Base-by-base conservation (phyloP, 2,888 invertebrate genomes). In the Caenorhabditis sp. region DNA sequence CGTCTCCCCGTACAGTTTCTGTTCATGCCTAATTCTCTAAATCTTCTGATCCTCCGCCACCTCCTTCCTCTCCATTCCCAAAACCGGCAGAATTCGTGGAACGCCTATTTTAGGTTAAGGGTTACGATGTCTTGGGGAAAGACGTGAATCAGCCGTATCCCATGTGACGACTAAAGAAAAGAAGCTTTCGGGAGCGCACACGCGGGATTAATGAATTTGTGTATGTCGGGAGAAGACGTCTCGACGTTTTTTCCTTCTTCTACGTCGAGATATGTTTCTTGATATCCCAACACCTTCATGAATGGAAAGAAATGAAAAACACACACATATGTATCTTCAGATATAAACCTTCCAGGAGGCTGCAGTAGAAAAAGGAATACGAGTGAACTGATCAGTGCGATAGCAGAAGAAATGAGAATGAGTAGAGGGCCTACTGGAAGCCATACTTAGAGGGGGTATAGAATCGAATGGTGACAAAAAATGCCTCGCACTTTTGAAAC, bases 191-290 rank as follows among this genome's bases (percentile, higher is more conserved):
- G 61, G 41, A 58, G 51, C 63, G 58, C 61, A 61, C 61, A 54
- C 54, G 51, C 61, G 51, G 76, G 76, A 76, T 76, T 76, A 76
- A 76, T 76, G 76, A 76, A 76, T 76, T 76, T 76, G 59, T 66
- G 75, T 68, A 35, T 61, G 68, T 54, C 54, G 35, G 54, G 47
- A 49, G 68, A 64, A 51, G 64, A 66, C 74, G 63, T 51, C 49
- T 22, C 61, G 63, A 73, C 73, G 72, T 59, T 61, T 61, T 61
- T 59, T 51, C 54, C 47, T 31, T 47, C 70, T 63, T 35, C 66
- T 47, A 49, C 66, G 41, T 75, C 58, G 64, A 75, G 75, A 75
- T 75, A 76, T 76, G 76, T 76, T 72, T 72, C 70, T 63, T 70
- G 79, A 79, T 56, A 64, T 35, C 26, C 22, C 31, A 35, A 59